Conservation (phyloP, 2,113 vertebrate species). For the Psophia crepitans region DNA sequence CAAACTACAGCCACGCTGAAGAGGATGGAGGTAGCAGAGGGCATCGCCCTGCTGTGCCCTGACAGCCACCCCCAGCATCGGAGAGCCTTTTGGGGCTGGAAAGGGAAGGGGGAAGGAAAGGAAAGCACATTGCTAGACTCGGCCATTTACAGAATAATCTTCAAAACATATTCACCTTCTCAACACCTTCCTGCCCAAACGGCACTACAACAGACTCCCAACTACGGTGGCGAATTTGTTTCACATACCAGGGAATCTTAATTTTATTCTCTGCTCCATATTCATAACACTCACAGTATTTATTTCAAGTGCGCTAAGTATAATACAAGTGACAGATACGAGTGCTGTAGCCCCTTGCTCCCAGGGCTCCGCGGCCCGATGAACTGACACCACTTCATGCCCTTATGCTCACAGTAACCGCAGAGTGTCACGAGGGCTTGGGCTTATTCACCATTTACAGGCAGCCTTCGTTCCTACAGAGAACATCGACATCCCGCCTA, state of each 20-base stretch:
- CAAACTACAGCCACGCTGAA: rapidly evolving
- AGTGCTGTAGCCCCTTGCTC: rapidly evolving
- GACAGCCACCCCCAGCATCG: background rate
- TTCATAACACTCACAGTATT: background rate
- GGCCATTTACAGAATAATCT: background rate
- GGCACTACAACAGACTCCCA: rapidly evolving
- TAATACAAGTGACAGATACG: background rate
- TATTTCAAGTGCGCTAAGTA: background rate
- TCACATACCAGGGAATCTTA: background rate
- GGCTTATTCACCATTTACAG: background rate
- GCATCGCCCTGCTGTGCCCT: rapidly evolving
- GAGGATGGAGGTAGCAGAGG: background rate
- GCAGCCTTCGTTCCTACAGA: background rate
- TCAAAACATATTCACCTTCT: background rate
- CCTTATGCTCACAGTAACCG: background rate
- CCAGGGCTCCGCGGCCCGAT: background rate
- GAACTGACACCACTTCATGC: background rate
- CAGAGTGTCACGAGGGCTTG: background rate
- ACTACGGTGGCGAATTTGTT: background rate
- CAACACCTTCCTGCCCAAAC: background rate
- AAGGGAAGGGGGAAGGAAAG: background rate
- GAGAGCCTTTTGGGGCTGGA: background rate
- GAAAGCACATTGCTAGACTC: background rate
- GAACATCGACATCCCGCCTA: background rate
- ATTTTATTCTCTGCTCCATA: background rate